Conservation (phyloP, 2,888 invertebrate species). For the Hypena proboscidalis region DNA sequence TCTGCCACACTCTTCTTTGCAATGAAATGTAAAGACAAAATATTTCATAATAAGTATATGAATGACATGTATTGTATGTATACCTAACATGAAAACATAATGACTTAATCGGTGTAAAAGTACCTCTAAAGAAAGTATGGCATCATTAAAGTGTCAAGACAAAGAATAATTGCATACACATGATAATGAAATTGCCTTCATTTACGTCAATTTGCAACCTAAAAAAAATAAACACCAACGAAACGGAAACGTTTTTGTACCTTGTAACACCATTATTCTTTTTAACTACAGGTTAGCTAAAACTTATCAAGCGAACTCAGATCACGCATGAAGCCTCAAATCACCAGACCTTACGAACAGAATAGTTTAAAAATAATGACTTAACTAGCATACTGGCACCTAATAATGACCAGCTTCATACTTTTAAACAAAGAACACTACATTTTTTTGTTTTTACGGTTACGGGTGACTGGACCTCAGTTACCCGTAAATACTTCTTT, state of each 20-base stretch:
- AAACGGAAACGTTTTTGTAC: conserved; percentile 18
- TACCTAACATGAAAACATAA: too few species aligned
- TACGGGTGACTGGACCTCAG: conserved; percentile 51
- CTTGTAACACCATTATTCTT: conserved; percentile 2
- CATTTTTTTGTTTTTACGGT: conserved; percentile 41
- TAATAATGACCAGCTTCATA: conserved; percentile 45
- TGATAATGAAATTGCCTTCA: neutral
- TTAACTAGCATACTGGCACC: conserved; percentile 49
- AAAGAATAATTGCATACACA: neutral
- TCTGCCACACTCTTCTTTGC: too few species aligned
- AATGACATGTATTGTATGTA: too few species aligned
- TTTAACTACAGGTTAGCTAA: conserved; percentile 6
- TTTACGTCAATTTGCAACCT: neutral
- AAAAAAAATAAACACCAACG: neutral
- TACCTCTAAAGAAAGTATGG: too few species aligned
- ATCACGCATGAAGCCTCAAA: conserved; percentile 17
- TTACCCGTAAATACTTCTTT: conserved; percentile 43
- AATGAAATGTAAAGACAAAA: too few species aligned
- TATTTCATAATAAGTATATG: too few species aligned
- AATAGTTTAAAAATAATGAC: conserved; percentile 48
- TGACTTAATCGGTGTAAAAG: too few species aligned
- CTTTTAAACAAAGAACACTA: conserved; percentile 46
- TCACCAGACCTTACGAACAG: conserved; percentile 16
- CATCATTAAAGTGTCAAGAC: too few species aligned
- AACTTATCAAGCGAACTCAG: conserved; percentile 13